A percentile compares a stretch with the other conserved stretches of the same genome.
These are phyloP conservation scores for Stomatorhinus ivindoensis DNA, from an alignment of 2,113 vertebrate species.

Conservation along the genomic window DNA sequence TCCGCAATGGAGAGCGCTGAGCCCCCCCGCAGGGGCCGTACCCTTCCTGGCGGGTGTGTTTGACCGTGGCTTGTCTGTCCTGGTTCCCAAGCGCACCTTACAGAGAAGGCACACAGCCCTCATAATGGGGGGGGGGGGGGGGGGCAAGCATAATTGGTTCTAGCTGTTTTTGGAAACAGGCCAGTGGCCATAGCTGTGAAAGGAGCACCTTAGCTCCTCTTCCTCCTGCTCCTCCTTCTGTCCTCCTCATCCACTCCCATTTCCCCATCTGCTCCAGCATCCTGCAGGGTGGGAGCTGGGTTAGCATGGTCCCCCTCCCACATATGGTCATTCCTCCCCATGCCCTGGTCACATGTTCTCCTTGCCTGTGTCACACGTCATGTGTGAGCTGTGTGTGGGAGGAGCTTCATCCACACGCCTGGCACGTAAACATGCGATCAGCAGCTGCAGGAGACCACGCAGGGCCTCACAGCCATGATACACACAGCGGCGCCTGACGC, in stretches of 20 bases:
- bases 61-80: background rate
- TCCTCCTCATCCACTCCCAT: background rate
- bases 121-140: background rate
- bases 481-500: background rate
- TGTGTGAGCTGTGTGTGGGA: background rate
- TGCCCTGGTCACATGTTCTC: background rate
- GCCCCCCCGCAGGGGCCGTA: too few relatives aligned
- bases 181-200: background rate
- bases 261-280: background rate
- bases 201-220: background rate
- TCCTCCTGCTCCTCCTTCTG: background rate
- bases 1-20: background rate
- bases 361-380: background rate
- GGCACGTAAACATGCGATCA: background rate
- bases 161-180: background rate
- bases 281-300: background rate
- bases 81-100: background rate
- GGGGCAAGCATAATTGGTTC: background rate
- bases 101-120: background rate
- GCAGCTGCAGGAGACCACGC: background rate
- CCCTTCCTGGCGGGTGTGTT: background rate
- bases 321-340: background rate
- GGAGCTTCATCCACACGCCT: background rate
- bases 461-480: background rate
- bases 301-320: background rate